These are phyloP conservation scores for Zenarchopterus dispar DNA, from an alignment of 2,797 vertebrate genomes.

Conservation along the genomic window DNA sequence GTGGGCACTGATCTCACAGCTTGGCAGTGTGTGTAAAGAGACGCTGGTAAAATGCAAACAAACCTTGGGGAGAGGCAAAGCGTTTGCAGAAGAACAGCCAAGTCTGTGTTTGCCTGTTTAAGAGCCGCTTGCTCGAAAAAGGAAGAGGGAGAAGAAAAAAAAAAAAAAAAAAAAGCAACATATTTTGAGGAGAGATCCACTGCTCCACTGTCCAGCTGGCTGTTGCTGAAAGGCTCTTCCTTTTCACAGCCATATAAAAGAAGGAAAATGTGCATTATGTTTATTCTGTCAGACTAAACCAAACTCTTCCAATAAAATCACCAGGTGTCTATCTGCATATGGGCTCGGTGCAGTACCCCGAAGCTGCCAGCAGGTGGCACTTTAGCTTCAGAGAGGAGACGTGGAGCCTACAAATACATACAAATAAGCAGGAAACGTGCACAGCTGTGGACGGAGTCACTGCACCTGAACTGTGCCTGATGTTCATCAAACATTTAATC, in stretches of 20 bases:
- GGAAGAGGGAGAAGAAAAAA: neutral
- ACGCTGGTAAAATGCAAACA: constrained; percentile 78
- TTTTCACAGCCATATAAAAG: constrained; percentile 54
- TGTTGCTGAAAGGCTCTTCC: constrained; percentile 67
- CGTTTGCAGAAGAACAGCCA: constrained; percentile 71
- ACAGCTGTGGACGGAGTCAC: constrained; percentile 23
- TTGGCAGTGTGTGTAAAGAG: constrained; percentile 77
- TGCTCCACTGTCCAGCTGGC: constrained; percentile 74
- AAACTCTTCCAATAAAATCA: constrained; percentile 54
- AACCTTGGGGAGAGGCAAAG: constrained; percentile 72
- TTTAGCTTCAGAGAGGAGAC: constrained; percentile 78
- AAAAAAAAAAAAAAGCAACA: neutral
- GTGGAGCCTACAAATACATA: constrained; percentile 48
- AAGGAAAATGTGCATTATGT: constrained; percentile 63
- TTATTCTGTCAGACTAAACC: constrained; percentile 55
- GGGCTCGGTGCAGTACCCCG: constrained; percentile 47
- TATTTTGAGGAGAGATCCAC: constrained; percentile 61
- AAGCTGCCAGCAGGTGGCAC: constrained; percentile 82
- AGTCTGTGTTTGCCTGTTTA: constrained; percentile 73
- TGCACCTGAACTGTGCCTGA: constrained; percentile 21
- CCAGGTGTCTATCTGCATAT: constrained; percentile 51
- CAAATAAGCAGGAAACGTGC: constrained; percentile 44
- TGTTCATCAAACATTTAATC: constrained; percentile 19
- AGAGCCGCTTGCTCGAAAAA: constrained; percentile 60
- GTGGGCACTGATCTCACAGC: constrained; percentile 77